Conservation (phyloP, 2,113 vertebrate species). For the Tiliqua scincoides region DNA sequence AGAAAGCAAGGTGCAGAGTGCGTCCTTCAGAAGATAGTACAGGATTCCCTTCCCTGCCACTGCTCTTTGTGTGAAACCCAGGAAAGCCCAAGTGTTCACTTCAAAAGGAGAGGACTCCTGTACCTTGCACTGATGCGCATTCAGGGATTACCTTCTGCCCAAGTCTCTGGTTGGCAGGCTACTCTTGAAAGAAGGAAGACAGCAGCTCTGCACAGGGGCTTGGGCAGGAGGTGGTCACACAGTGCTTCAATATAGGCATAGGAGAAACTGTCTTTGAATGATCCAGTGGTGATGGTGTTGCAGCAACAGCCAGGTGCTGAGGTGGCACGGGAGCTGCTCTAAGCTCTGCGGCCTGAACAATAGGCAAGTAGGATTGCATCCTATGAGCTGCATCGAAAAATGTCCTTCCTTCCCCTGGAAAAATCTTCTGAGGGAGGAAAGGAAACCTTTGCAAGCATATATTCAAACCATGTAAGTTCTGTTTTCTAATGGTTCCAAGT, state of each 20-base stretch:
- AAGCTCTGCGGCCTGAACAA: not conserved
- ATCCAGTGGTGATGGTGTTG: not conserved
- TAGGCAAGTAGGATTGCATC: not conserved
- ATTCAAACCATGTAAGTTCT: not conserved
- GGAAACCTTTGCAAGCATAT: not conserved
- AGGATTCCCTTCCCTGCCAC: not conserved
- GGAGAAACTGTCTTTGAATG: not conserved
- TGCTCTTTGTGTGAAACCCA: not conserved
- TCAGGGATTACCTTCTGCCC: not conserved
- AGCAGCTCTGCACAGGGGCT: not conserved
- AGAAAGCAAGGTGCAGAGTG: not conserved
- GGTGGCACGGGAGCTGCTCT: not conserved
- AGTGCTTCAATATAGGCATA: not conserved
- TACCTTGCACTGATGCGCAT: not conserved
- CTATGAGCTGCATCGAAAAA: too few species aligned
- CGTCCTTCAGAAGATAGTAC: not conserved
- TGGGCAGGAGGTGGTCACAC: not conserved
- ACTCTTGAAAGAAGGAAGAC: not conserved
- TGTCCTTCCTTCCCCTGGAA: too few species aligned
- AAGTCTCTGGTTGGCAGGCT: not conserved
- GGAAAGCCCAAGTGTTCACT: not conserved
- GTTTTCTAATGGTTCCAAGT: not conserved
- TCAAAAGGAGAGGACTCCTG: not conserved
- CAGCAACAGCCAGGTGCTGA: not conserved
- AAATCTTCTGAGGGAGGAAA: too few species aligned